A percentile compares a stretch with the other conserved stretches of the same genome.
Evolutionary conservation across 2,888 invertebrate genomes (phyloP).

Genomic region (Troides helena): DNA sequence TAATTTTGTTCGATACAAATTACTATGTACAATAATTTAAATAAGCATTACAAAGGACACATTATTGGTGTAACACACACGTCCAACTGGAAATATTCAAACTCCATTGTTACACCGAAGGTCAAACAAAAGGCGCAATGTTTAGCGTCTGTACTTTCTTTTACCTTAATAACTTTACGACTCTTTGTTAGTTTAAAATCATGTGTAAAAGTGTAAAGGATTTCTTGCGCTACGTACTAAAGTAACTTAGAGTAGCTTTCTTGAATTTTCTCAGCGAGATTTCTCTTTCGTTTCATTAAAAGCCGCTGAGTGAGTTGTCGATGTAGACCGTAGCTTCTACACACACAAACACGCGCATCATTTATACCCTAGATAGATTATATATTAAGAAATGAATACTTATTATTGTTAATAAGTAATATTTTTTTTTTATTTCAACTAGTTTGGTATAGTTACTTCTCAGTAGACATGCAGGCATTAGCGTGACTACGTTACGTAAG

Average conservation of each 20-base stretch:
- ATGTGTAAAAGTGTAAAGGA: slow-evolving; percentile 27
- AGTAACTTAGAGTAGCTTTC: slow-evolving; percentile 2
- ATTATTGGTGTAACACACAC: no score
- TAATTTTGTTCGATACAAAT: no score
- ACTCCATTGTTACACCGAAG: slow-evolving; percentile 17
- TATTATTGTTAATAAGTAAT: no score
- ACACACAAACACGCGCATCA: neutral
- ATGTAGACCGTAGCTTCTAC: neutral
- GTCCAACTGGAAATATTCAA: neutral
- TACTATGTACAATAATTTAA: no score
- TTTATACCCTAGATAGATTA: no score
- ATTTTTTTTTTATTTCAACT: no score
- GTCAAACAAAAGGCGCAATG: slow-evolving; percentile 13
- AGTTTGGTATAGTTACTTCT: no score
- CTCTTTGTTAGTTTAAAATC: slow-evolving; percentile 10
- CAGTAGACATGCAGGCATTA: no score
- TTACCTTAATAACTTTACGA: slow-evolving; percentile 41
- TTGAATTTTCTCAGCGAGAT: slow-evolving; percentile 14
- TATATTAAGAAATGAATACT: no score
- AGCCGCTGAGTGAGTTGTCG: neutral
- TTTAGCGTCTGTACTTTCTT: slow-evolving; percentile 39
- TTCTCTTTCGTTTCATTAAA: slow-evolving; percentile 19
- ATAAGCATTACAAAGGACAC: no score
- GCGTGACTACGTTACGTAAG: no score
- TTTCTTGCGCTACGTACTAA: slow-evolving; percentile 12